Base-by-base conservation (phyloP, 1,140 invertebrate species). In the Drosophila repleta region DNA sequence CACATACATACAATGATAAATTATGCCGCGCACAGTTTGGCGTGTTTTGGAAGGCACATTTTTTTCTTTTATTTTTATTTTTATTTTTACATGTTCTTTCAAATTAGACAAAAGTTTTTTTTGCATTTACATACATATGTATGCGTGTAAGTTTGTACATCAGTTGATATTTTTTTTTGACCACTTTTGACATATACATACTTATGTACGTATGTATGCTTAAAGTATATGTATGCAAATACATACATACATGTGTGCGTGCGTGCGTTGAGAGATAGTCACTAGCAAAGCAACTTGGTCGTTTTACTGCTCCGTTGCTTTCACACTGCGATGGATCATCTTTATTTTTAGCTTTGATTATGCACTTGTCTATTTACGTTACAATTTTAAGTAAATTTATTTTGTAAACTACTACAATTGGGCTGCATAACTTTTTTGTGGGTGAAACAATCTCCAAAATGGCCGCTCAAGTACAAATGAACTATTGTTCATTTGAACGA, bases 371-470 rank as follows among this genome's bases (percentile, higher is more conserved):
- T 79, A 70, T 85, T 61, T 72, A 77, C 71, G 53, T 65, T 64
- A 62, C 58, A 66, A 67, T 73, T 82, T 85, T 75, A 61, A 51
- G 52, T 79, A 62, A 80, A 71, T 63, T 70, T 77, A 72, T 74
- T 77, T 68, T 61, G 66, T 61, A 60, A 64, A 77, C 71, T 82
- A 80, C 79, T 69, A 84, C 71, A 84, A 79, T 71, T 81, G 74
- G 69, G 82, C 75, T 87, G 82, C 82, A 87, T 85, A 85, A 85
- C 82, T 85, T 85, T 85, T 85, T 84, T 79, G 76, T 84, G 76
- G 73, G 79, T 83, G 79, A 83, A 83, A 83, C 78, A 85, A 81
- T 85, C 82, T 85, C 83, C 82, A 85, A 85, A 85, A 85, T 85
- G 82, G 82, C 82, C 82, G 82, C 78, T 87, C 61, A 68, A 51